Base-by-base conservation (phyloP, 2,113 vertebrate species). In the Chrysochloris asiatica region DNA sequence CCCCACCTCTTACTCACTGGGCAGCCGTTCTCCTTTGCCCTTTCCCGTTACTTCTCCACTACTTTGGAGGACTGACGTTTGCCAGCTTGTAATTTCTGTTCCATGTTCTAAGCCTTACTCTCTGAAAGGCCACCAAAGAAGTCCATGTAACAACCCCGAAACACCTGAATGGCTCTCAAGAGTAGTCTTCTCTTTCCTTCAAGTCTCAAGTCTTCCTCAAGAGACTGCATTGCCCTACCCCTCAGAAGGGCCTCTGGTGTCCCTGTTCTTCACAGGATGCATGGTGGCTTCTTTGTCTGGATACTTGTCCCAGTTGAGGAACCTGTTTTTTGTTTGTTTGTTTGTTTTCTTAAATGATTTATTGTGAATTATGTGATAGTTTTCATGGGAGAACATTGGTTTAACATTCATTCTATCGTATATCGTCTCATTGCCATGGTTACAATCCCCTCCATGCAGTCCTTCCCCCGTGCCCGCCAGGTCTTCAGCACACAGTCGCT, bases 181-280 rank as follows among this genome's bases (percentile, higher is more conserved):
- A 52, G 4, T 36, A 65, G 22, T 48, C 24, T 41, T 38, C 43
- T 83, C 59, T 4, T 41, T 80, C 3, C 36, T 61, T 21, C 45
- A n/a, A n/a, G 24, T 22, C 50, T 47, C 30, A 9, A 17, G 13
- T 78, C 21, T 76, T 72, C 45, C 67, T 38, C 50, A 4, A 1
- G 48, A 67, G 61, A 19, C 63, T 41, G 2, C 30, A 7, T 11
- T 12, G 21, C 36, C 61, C 75, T 63, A 56, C 28, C 12, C 14
- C 12, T 24, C 75, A 3, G 1, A 8, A 17, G 41, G 41, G n/a
- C 61, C 73, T 36, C n/a, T n/a, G n/a, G n/a, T n/a, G n/a, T 28
- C 56, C 45, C 41, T 22, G 33, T 69, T 59, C 24, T 28, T 38
- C 6, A 9, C 16, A 0, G 22, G 36, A 26, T n/a, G 4, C 0